Base-by-base conservation (phyloP, 1,140 invertebrate genomes). In the Heliconius nattereri region DNA sequence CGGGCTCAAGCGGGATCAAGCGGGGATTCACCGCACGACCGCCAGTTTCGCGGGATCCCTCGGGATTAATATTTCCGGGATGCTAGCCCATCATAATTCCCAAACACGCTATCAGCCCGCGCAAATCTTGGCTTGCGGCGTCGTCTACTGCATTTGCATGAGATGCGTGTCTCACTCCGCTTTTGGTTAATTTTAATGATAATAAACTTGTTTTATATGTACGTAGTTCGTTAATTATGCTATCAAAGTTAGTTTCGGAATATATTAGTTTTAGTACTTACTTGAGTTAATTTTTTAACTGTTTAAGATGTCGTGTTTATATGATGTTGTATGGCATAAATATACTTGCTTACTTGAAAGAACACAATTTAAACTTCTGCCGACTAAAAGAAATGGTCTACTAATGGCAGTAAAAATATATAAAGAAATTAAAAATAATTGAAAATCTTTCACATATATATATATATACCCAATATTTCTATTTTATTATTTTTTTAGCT, bases 51-150 rank as follows among this genome's bases (percentile, higher is more conserved):
- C 78, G 79, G 75, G 74, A 80, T 78, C 79, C 83, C 71, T 78
- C 77, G 83, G 54, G 3, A 87, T 89, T 89, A 88, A 85, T 90
- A 88, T 90, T 90, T 87, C 85, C 83, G 74, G 74, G 78, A 81
- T 81, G 80, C 87, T 74, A 60, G 71, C 85, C 86, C 85, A 88
- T 90, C 85, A 90, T 89, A 89, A 90, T 88, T 89, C 84, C 83
- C 78, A 82, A 87, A 87, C 84, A 87, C 78, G 85, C 83, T 87
- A 87, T 83, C 83, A 86, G 84, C 81, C 77, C 81, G 40, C 76
- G 79, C 86, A 88, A 86, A 85, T 84, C 87, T 85, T 83, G 76
- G 82, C 78, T 83, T 73, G 78, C 66, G 78, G 83, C 80, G 80
- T 52, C 76, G 76, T 45, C 79, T 78, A 82, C 57, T 79, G 81